Evolutionary conservation across 2,888 invertebrate species (phyloP), one percentile per base, ranked within the genome.

Genomic region (Drosophila birchii): DNA sequence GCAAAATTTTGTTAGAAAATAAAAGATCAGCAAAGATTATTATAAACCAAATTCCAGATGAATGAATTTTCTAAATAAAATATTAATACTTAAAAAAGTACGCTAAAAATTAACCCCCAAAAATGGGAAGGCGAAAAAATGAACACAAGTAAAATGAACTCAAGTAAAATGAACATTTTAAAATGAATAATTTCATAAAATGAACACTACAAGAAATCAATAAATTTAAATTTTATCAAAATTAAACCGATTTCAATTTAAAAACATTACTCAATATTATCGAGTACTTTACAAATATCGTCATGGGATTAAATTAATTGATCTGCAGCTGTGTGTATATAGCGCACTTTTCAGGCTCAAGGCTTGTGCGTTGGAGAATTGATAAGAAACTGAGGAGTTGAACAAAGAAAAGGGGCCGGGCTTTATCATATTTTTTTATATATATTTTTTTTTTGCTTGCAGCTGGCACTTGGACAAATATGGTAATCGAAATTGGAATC

Each of bases 391-490:
- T 12, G 7, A n/a, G 20, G 29, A 23, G 16, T n/a, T 23, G 38
- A 68, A 41, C 69, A 70, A 32, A 41, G 20, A 38, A 53, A 23
- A 34, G 61, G 61, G 61, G 43, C 61, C 36, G 23, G 47, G 26
- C 67, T 20, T 63, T 51, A 73, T 70, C 58, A 44, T 1, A n/a
- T 29, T 32, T 32, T 32, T 9, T 11, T 45, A n/a, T 47, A n/a
- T 18, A 38, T 36, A 39, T 9, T 18, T 43, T 54, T 69, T 63
- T 32, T 69, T 32, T 56, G 47, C 61, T 55, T 55, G 64, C 82
- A 82, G 82, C 88, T 82, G 86, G 23, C 68, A 81, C 77, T 85
- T 87, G 88, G 18, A 57, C 69, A 81, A 84, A 81, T 67, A 86
- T 34, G 57, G 45, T 56, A 57, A 56, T 23, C 34, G 34, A 36